Percentiles rank a stretch among this genome's conserved stretches.
These are phyloP conservation scores for Malurus splendens DNA, from an alignment of 2,797 vertebrate genomes.

Conservation along the genomic window DNA sequence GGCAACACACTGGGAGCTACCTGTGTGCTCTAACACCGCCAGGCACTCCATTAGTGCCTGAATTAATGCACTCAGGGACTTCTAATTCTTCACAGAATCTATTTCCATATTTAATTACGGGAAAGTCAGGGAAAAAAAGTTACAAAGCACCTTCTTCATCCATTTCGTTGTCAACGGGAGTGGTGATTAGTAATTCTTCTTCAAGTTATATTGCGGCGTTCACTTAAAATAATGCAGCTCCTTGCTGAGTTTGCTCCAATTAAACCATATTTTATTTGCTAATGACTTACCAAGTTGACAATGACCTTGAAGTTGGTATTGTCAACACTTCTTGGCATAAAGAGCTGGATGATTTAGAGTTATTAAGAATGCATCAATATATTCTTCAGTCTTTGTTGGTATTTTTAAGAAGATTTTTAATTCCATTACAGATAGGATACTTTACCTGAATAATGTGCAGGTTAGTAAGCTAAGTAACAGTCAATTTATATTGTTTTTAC, in stretches of 20 bases:
- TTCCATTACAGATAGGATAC: slow-evolving; percentile 62
- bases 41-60: slow-evolving; percentile 78
- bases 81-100: slow-evolving; percentile 78
- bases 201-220: slow-evolving; percentile 83
- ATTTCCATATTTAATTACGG: slow-evolving; percentile 88
- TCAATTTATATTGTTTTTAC: slow-evolving; percentile 59
- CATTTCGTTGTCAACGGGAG: slow-evolving; percentile 83
- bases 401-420: slow-evolving; percentile 70
- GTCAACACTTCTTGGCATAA: slow-evolving; percentile 74
- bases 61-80: slow-evolving; percentile 76
- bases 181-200: slow-evolving; percentile 86
- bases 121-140: slow-evolving; percentile 75
- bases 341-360: slow-evolving; percentile 75
- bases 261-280: slow-evolving; percentile 88
- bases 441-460: slow-evolving; percentile 62
- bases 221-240: slow-evolving; percentile 87
- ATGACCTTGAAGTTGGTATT: slow-evolving; percentile 83
- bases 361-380: slow-evolving; percentile 75
- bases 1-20: slow-evolving; percentile 60
- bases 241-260: slow-evolving; percentile 84
- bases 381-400: slow-evolving; percentile 57
- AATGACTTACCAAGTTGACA: slow-evolving; percentile 85
- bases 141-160: slow-evolving; percentile 78
- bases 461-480: slow-evolving; percentile 66
- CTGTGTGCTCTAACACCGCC: slow-evolving; percentile 56